phyloP scores from a whole-genome alignment of 1,140 invertebrate species.

The Lepidostoma basale region DNA sequence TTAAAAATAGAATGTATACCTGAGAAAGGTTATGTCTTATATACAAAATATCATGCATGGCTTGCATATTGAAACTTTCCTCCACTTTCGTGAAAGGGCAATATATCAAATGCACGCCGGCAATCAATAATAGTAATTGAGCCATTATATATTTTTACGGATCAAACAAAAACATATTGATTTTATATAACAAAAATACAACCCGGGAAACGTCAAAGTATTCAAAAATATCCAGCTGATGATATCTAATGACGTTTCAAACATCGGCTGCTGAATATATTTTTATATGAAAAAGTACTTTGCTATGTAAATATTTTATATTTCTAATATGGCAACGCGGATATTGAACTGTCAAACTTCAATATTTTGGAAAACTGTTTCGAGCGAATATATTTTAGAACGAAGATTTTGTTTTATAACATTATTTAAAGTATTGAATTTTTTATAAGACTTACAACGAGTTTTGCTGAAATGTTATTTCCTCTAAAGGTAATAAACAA shows the following conservation, averaged over 20 bases:
- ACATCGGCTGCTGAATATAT: too few relatives aligned
- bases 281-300: too few relatives aligned
- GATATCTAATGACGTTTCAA: neutral
- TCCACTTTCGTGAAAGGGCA: slow-evolving; percentile 99
- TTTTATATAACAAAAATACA: slow-evolving; percentile 32
- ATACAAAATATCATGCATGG: slow-evolving; percentile 96
- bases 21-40: slow-evolving; percentile 80
- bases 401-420: too few relatives aligned
- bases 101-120: slow-evolving; percentile 78
- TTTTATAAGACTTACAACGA: too few relatives aligned
- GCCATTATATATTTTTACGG: slow-evolving; percentile 16
- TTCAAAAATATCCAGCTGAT: slow-evolving; percentile 28
- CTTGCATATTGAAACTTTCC: slow-evolving; percentile 99
- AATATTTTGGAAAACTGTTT: too few relatives aligned
- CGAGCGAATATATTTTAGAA: too few relatives aligned
- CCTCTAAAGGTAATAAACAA: slow-evolving; percentile 18
- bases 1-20: slow-evolving; percentile 62
- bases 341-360: too few relatives aligned
- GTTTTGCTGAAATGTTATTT: slow-evolving; percentile 6
- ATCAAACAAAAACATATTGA: neutral
- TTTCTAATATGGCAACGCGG: too few relatives aligned
- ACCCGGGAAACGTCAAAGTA: slow-evolving; percentile 26
- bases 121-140: slow-evolving; percentile 61
- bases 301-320: too few relatives aligned
- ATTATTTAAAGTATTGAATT: too few relatives aligned